Base-by-base conservation (phyloP, 2,113 vertebrate species). In the Sander lucioperca region DNA sequence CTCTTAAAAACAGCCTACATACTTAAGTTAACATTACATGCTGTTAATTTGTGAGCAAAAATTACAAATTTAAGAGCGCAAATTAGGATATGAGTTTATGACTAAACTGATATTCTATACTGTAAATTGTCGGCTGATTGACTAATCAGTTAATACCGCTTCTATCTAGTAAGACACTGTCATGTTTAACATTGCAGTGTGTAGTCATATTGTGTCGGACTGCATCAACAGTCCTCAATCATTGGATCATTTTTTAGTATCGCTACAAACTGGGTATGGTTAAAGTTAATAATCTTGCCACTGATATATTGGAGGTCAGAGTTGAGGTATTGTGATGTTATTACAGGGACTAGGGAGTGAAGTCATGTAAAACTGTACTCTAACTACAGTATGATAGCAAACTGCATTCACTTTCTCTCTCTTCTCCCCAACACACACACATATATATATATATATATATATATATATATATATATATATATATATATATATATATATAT, bases 311-410 rank as follows among this genome's bases (percentile, higher is more conserved):
- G 3, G 77, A 80, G 63, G 57, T 74, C 19, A 53, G 53, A 57
- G 48, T 16, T 10, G 0, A 14, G 14, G 19, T 39, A 4, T 3
- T 0, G 48, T 74, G 59, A 82, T 78, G 81, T 88, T 79, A 74
- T 89, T 72, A 82, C 84, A 82, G 82, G 88, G 82, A 87, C 62
- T 0, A 1, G n/a, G n/a, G 85, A 85, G 83, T 74, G 61, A 79
- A 9, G 85, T 83, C 86, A 77, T 39, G 43, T 74, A 7, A 81
- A 88, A 63, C 79, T 66, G 58, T 78, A 54, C 7, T 45, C 57
- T 71, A 84, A 69, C 70, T 54, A 79, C 74, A 86, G 25, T 2
- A 19, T 57, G 50, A 82, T 79, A 66, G 79, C 76, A 51, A 79
- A 78, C 74, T 72, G 63, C 85, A 79, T 81, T 72, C 68, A 67